Conservation (phyloP, 2,797 vertebrate species). For the Hephaestus fuliginosus region DNA sequence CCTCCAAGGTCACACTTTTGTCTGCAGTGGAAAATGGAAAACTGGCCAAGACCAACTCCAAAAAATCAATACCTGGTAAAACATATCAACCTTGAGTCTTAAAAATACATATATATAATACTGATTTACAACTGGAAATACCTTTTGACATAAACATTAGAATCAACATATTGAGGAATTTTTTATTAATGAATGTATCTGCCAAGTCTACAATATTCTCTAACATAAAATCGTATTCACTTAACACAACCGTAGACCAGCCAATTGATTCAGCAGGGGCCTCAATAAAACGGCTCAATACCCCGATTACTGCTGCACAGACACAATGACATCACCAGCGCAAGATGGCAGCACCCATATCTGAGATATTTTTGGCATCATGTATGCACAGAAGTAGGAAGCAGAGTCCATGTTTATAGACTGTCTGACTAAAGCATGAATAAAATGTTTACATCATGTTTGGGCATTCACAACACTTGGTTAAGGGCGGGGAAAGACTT, state of each 20-base stretch:
- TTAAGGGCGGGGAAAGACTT: neutral
- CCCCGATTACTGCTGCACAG: no score
- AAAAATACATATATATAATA: neutral
- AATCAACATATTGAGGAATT: neutral
- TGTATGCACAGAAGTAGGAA: no score
- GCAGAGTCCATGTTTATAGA: no score
- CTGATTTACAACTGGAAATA: neutral
- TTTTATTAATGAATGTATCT: neutral
- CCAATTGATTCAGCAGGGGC: no score
- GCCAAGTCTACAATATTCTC: neutral
- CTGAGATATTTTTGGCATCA: no score
- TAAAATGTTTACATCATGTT: neutral
- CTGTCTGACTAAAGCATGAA: neutral
- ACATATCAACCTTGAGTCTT: neutral
- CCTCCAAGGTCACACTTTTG: slow-evolving; percentile 28
- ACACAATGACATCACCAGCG: no score
- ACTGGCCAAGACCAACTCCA: neutral
- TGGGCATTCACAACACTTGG: neutral
- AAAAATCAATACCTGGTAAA: neutral
- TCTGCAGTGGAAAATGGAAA: slow-evolving; percentile 4
- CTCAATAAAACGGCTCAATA: no score
- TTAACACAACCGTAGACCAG: neutral
- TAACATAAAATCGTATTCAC: neutral
- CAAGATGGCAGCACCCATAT: no score
- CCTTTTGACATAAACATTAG: neutral